A percentile compares a stretch with the other conserved stretches of the same genome.
These are phyloP conservation scores for Xiphophorus maculatus DNA, from an alignment of 2,113 vertebrate species.

Conservation along the genomic window DNA sequence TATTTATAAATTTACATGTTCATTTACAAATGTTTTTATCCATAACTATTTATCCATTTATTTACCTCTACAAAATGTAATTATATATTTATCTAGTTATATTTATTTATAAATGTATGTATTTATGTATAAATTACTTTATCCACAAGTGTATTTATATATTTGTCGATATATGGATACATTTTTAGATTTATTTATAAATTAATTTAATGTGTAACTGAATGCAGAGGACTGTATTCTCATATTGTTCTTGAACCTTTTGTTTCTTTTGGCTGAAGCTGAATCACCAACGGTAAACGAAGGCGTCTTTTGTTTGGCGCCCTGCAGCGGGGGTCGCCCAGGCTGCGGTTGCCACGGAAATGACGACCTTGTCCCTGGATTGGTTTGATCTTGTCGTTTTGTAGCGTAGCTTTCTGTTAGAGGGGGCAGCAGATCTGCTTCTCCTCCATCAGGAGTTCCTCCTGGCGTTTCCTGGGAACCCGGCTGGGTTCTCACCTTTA, in stretches of 20 bases:
- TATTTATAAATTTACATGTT: no score
- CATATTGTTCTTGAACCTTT: neutral
- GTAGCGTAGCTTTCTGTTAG: constrained; percentile 40
- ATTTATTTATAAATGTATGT: no score
- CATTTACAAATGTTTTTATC: no score
- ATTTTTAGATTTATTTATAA: no score
- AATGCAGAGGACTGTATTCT: neutral
- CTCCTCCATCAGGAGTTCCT: constrained; percentile 31
- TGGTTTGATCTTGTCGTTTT: constrained; percentile 30
- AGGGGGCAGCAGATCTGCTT: constrained; percentile 31
- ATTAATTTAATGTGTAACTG: neutral
- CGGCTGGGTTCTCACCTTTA: constrained; percentile 32
- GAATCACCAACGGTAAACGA: constrained; percentile 1
- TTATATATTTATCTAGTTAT: no score
- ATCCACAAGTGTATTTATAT: no score
- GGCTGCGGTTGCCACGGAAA: constrained; percentile 35
- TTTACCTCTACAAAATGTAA: no score
- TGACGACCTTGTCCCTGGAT: constrained; percentile 50
- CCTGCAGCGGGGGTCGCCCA: constrained; percentile 7
- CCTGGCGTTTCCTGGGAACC: constrained; percentile 44
- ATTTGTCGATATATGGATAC: no score
- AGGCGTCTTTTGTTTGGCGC: constrained; percentile 1
- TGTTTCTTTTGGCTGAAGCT: constrained; percentile 27
- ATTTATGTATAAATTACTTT: no score
- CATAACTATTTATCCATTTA: no score